A percentile compares a stretch with the other conserved stretches of the same genome.
phyloP scores from a whole-genome alignment of 2,888 invertebrate species.

The Phlogophora meticulosa region DNA sequence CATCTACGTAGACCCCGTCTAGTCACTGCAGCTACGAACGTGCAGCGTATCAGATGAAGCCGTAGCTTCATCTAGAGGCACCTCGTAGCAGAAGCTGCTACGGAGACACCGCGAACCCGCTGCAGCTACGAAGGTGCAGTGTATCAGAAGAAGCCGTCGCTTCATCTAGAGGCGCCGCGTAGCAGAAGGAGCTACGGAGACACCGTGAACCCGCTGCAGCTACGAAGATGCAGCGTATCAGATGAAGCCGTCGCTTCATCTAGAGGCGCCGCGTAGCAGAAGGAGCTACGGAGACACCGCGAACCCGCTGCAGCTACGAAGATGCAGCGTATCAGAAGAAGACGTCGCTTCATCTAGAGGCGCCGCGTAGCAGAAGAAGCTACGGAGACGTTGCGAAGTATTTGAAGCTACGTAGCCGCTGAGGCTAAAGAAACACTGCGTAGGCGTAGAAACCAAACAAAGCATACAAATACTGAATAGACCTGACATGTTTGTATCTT shows the following conservation, averaged over 20 bases:
- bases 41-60: background rate
- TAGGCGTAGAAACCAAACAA: background rate
- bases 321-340: background rate
- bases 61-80: no score
- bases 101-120: background rate
- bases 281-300: accelerated
- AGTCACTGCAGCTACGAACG: background rate
- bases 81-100: background rate
- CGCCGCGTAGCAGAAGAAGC: background rate
- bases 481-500: no score
- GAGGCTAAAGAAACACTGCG: background rate
- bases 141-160: background rate
- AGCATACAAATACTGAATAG: no score
- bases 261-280: background rate
- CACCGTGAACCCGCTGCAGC: background rate
- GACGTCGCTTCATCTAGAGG: no score
- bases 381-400: background rate
- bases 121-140: background rate
- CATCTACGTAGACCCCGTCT: background rate
- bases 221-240: background rate
- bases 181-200: background rate
- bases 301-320: background rate
- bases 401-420: background rate
- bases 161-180: background rate
- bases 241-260: background rate